Evolutionary conservation across 2,888 invertebrate genomes (phyloP).

Genomic region (Drosophila setosimentum): DNA sequence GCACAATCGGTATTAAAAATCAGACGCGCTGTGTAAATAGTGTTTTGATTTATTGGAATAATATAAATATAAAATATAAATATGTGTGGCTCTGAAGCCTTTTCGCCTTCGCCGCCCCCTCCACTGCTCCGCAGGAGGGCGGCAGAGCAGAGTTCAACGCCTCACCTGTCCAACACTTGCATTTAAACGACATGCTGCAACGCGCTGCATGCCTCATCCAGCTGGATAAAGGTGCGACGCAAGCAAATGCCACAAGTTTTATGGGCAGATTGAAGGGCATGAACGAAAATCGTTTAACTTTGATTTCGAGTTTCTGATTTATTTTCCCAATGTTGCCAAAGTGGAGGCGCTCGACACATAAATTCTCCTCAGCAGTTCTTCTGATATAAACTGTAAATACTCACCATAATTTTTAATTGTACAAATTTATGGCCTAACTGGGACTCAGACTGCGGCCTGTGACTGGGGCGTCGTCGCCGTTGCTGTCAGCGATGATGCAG

Average conservation of each 20-base stretch:
- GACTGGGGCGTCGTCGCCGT: constrained; percentile 21
- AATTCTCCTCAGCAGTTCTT: constrained; percentile 51
- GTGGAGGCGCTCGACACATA: constrained; percentile 50
- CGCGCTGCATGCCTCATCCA: constrained; percentile 11
- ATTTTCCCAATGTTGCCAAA: constrained; percentile 54
- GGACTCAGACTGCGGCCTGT: constrained; percentile 10
- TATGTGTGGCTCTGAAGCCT: constrained; percentile 59
- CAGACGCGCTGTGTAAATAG: constrained; percentile 34
- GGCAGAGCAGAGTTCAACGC: constrained; percentile 14
- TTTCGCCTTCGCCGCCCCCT: background rate
- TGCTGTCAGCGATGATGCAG: constrained; percentile 53
- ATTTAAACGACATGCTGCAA: constrained; percentile 49
- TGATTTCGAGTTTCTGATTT: constrained; percentile 66
- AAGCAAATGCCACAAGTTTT: constrained; percentile 38
- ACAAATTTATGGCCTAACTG: constrained; percentile 69
- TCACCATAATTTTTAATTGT: constrained; percentile 77
- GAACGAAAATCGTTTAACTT: constrained; percentile 59
- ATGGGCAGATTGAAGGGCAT: constrained; percentile 31
- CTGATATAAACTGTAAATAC: constrained; percentile 70
- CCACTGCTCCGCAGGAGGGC: constrained; percentile 25
- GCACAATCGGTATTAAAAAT: constrained; percentile 56
- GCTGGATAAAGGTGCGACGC: constrained; percentile 41
- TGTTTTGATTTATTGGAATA: constrained; percentile 69
- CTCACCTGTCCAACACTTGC: constrained; percentile 68
- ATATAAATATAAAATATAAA: constrained; percentile 46